Percentiles rank a stretch among this genome's conserved stretches.
phyloP scores from a whole-genome alignment of 2,797 vertebrate genomes.

The Oophaga sylvatica region DNA sequence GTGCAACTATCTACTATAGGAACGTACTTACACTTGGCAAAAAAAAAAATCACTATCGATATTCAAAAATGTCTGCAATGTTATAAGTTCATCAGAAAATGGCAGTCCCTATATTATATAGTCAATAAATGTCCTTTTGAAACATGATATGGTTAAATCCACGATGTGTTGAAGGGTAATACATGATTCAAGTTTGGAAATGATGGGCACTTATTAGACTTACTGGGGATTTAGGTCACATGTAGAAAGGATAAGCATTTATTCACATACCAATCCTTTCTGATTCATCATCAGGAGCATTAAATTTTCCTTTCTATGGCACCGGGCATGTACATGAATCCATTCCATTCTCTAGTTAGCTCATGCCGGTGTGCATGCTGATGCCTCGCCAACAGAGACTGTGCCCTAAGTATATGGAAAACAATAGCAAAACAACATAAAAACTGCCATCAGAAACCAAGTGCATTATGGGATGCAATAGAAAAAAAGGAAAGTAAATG shows the following conservation, averaged over 20 bases:
- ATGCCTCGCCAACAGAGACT: constrained; percentile 43
- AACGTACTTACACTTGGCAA: not conserved
- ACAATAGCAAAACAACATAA: constrained; percentile 38
- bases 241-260: constrained; percentile 38
- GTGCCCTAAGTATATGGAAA: constrained; percentile 28
- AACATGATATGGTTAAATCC: not conserved
- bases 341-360: constrained; percentile 49
- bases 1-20: not conserved
- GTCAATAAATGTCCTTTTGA: not conserved
- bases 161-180: not conserved
- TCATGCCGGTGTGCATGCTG: constrained; percentile 31
- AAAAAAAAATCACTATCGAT: not conserved
- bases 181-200: not conserved
- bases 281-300: constrained; percentile 39
- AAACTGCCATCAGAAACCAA: constrained; percentile 25
- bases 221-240: constrained; percentile 7
- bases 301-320: constrained; percentile 32
- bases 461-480: constrained; percentile 17
- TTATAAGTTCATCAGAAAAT: not conserved
- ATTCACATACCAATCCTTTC: constrained; percentile 40
- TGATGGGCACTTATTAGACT: not conserved
- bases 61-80: not conserved
- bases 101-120: not conserved
- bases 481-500: not conserved
- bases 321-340: constrained; percentile 44